These are phyloP conservation scores for Odobenus rosmarus DNA, from an alignment of 2,113 vertebrate genomes.

Conservation along the genomic window DNA sequence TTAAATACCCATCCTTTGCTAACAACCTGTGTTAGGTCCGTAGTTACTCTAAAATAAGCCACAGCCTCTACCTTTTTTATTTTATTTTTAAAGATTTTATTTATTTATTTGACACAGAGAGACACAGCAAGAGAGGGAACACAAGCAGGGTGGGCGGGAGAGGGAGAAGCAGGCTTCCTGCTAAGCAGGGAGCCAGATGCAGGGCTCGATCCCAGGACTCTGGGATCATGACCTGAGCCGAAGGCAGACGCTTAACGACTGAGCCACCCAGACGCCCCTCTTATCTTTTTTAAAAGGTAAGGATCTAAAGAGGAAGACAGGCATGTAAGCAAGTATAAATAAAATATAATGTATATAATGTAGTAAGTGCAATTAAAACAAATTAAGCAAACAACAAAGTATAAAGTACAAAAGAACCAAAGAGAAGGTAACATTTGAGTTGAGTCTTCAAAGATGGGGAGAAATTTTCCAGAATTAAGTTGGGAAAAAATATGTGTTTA, in stretches of 20 bases:
- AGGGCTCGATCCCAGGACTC: too few species aligned
- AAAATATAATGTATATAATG: neutral
- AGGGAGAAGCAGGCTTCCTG: too few species aligned
- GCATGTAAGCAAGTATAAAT: neutral
- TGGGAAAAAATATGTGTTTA: neutral
- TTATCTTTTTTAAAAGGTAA: neutral
- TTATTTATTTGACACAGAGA: too few species aligned
- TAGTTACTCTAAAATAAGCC: neutral
- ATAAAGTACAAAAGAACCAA: neutral
- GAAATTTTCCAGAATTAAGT: neutral
- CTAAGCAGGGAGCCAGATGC: too few species aligned
- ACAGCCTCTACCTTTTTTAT: neutral
- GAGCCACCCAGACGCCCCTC: too few species aligned
- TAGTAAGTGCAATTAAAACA: neutral
- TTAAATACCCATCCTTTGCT: constrained; percentile 8
- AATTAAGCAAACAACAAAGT: neutral
- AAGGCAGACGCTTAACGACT: too few species aligned
- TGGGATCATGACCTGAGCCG: too few species aligned
- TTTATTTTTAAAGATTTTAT: too few species aligned
- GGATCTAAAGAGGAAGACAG: neutral
- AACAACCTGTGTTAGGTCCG: neutral
- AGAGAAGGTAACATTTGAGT: neutral
- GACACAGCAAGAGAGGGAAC: too few species aligned
- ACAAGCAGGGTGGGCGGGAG: too few species aligned
- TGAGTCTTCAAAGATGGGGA: neutral